A percentile compares a stretch with the other conserved stretches of the same genome.
Conservation (phyloP, 2,888 invertebrate genomes). For the Aphelenchoides bicaudatus region DNA sequence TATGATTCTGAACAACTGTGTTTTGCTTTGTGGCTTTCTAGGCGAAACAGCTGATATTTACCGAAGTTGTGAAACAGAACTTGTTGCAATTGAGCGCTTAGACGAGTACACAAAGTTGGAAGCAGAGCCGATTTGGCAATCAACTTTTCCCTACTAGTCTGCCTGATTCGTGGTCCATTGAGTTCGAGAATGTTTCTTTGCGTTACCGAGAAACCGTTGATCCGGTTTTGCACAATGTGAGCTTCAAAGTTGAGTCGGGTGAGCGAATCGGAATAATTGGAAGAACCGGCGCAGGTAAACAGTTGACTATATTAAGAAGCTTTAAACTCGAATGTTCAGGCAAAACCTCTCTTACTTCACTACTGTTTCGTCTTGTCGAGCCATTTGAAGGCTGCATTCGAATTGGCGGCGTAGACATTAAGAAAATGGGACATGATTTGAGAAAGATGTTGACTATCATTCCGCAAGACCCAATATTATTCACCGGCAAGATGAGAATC, state of each 20-base stretch:
- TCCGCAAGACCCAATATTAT: constrained; percentile 79
- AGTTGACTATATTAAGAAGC: not conserved
- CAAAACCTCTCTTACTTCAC: constrained; percentile 82
- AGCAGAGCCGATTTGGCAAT: constrained; percentile 55
- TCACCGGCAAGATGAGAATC: constrained; percentile 82
- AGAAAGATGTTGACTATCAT: constrained; percentile 79
- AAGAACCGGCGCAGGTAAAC: constrained; percentile 23
- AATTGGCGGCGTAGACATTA: constrained; percentile 78
- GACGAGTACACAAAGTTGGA: constrained; percentile 72
- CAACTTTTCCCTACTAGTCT: not conserved
- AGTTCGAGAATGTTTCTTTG: constrained; percentile 4
- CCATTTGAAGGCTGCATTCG: constrained; percentile 72
- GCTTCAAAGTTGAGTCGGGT: not conserved
- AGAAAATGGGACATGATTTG: constrained; percentile 76
- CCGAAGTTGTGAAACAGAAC: constrained; percentile 79
- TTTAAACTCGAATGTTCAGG: constrained; percentile 62
- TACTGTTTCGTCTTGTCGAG: constrained; percentile 84
- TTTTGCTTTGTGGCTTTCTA: constrained; percentile 10
- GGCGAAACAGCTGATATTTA: not conserved
- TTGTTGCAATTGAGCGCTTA: constrained; percentile 91
- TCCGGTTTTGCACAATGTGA: not conserved
- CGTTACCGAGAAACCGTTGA: constrained; percentile 4
- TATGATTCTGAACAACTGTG: constrained; percentile 16
- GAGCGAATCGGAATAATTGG: constrained; percentile 4
- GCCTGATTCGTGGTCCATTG: constrained; percentile 13